Percentiles rank a stretch among this genome's conserved stretches.
Conservation (phyloP, 1,140 invertebrate genomes). For the Drosophila sproati region DNA sequence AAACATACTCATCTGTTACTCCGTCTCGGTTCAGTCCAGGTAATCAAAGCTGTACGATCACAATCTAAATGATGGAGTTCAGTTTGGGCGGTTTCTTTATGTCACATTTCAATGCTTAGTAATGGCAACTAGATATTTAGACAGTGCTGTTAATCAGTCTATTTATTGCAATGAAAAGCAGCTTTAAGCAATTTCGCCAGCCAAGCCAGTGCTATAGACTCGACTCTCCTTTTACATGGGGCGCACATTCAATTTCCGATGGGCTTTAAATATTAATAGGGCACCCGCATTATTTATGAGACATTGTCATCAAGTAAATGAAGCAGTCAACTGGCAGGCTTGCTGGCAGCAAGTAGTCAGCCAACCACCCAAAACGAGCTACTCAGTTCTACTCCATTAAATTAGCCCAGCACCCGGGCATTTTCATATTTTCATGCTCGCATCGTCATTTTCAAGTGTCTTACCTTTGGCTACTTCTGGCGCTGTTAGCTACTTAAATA, state of each 20-base stretch:
- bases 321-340: conserved; percentile 50
- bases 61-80: no score
- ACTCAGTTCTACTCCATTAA: conserved; percentile 14
- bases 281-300: conserved; percentile 76
- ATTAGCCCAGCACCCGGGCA: neutral
- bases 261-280: conserved; percentile 78
- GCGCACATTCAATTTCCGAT: conserved; percentile 77
- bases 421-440: neutral
- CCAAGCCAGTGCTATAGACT: neutral
- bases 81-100: no score
- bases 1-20: no score
- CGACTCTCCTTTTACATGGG: conserved; percentile 1
- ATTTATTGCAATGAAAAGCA: neutral
- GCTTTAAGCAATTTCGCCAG: neutral
- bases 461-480: conserved; percentile 54
- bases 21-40: no score
- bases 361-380: neutral
- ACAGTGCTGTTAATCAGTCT: no score
- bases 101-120: no score
- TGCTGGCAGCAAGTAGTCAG: neutral
- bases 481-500: no score
- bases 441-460: conserved; percentile 21
- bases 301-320: conserved; percentile 79
- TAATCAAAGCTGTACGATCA: no score
- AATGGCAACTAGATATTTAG: no score